Percentiles rank a stretch among this genome's conserved stretches.
Evolutionary conservation across 2,113 vertebrate species (phyloP).

Genomic region (Anarhynchus alexandrinus): DNA sequence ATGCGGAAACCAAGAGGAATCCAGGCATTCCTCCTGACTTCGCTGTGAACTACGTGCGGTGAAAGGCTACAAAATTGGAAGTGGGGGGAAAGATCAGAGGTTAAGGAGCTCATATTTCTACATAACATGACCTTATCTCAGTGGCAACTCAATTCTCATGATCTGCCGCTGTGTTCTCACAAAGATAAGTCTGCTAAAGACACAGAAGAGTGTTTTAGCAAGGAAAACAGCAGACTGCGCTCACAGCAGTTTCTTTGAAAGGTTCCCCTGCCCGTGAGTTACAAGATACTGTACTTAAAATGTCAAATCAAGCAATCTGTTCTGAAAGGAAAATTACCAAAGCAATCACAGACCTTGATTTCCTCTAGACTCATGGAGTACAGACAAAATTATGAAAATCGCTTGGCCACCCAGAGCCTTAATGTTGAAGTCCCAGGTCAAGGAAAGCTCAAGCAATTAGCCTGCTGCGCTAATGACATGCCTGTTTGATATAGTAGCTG

Average conservation of each 20-base stretch:
- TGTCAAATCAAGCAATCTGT: conserved; percentile 35
- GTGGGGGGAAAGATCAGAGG: conserved; percentile 46
- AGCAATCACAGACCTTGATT: conserved; percentile 47
- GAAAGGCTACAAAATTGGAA: neutral
- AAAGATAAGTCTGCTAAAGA: neutral
- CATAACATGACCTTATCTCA: conserved; percentile 6
- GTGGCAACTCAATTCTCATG: conserved; percentile 38
- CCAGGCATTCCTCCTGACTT: neutral
- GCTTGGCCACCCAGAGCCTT: conserved; percentile 59
- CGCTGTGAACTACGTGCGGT: neutral
- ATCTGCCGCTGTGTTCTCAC: conserved; percentile 47
- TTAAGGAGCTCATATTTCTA: conserved; percentile 60
- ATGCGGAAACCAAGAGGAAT: neutral
- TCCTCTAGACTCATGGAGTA: neutral
- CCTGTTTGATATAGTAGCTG: conserved; percentile 52
- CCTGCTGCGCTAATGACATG: conserved; percentile 41
- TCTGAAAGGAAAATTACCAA: conserved; percentile 67
- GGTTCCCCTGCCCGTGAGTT: neutral
- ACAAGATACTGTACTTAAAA: conserved; percentile 58
- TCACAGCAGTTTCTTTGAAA: neutral
- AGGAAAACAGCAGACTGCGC: neutral
- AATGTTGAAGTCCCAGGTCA: conserved; percentile 29
- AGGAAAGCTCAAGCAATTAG: conserved; percentile 64
- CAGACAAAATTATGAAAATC: conserved; percentile 53
- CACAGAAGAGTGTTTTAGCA: neutral